These are phyloP conservation scores for Dendrocincla tyrannina DNA, from an alignment of 2,797 vertebrate species.

Conservation along the genomic window DNA sequence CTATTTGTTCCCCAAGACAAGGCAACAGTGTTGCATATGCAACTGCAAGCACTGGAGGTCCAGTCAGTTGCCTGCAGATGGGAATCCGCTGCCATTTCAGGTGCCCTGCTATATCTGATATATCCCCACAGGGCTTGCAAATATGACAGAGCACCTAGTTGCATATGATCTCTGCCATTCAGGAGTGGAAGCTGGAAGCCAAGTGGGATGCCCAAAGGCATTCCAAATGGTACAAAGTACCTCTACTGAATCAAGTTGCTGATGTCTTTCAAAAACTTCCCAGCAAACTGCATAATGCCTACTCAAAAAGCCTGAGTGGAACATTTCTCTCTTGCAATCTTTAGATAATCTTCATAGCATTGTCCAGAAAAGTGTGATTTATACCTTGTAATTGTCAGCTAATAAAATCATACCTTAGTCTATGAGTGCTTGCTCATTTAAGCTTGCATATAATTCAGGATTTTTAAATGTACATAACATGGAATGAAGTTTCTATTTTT, in stretches of 20 bases:
- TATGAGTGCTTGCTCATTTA: background rate
- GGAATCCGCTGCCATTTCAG: background rate
- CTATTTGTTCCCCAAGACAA: background rate
- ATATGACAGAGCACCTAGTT: background rate
- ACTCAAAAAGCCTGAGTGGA: background rate
- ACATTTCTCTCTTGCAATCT: background rate
- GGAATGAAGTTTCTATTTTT: background rate
- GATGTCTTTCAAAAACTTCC: background rate
- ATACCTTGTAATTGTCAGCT: background rate
- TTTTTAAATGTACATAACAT: slow-evolving; percentile 25
- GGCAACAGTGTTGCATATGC: background rate
- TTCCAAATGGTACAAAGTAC: background rate
- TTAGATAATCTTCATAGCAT: background rate
- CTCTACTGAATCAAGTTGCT: background rate
- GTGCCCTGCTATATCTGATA: background rate
- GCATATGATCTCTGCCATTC: slow-evolving; percentile 11
- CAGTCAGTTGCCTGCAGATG: background rate
- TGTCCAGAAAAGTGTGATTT: slow-evolving; percentile 3
- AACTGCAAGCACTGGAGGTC: background rate
- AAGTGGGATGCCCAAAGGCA: background rate
- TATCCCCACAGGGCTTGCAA: background rate
- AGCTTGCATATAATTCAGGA: background rate
- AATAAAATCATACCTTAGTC: background rate
- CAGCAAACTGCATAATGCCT: background rate
- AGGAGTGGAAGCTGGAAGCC: background rate